Evolutionary conservation across 2,797 vertebrate genomes (phyloP), one percentile per base, ranked within the genome.

Genomic region (Calcarius lapponicus): DNA sequence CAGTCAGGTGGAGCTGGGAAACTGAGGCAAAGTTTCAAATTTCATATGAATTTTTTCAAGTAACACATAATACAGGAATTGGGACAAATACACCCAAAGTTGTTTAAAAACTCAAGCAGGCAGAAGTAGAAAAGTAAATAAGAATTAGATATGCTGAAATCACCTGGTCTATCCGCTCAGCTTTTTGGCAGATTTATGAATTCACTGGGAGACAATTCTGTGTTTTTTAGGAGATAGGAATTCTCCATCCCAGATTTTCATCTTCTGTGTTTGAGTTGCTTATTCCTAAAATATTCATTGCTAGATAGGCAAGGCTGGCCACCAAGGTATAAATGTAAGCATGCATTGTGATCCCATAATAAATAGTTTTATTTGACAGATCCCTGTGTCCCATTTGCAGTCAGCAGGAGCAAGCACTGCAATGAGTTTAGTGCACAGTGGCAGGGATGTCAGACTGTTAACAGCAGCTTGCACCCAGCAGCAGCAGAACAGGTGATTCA

Each of bases 401-500:
- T 87, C 72, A 71, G 81, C 24, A 71, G 84, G 53, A 92, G 29
- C 60, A 85, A 36, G 88, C 75, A 32, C 42, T 89, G 84, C 67
- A 67, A 57, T 73, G 56, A 56, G 43, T 28, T 85, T 17, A 17
- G 36, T 17, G 48, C 60, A 22, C 48, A n/a, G 88, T 2, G 9
- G 66, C 90, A 86, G 26, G 13, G 34, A 51, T 50, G 64, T 92
- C 83, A 93, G 13, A 85, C 71, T 81, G 22, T 58, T 62, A 61
- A 20, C 38, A 69, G 48, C 65, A 66, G 47, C 69, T 53, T 92
- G 62, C 34, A 64, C 73, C 43, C 40, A 53, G 48, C 51, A 72
- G 62, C 72, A 60, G 43, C 60, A 57, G 45, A 88, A 62, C 56
- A 51, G 83, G 51, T 75, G 90, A 79, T 66, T 88, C 74, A 22